Conservation (phyloP, 2,888 invertebrate species). For the Scaptomyza parva region DNA sequence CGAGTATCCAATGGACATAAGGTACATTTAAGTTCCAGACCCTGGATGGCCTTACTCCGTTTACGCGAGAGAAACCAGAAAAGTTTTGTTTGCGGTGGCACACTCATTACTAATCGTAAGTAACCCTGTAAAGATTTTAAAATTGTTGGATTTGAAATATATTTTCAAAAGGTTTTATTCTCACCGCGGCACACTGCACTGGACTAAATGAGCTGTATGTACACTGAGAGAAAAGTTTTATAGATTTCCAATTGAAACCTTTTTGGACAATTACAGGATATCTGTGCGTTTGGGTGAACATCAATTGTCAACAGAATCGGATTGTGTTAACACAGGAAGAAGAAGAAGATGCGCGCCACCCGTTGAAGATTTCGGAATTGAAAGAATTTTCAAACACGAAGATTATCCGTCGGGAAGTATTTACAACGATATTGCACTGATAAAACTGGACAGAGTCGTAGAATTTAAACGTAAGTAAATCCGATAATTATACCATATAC, state of each 20-base stretch:
- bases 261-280: slow-evolving; percentile 31
- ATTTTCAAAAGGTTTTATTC: slow-evolving; percentile 29
- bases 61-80: background rate
- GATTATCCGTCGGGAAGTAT: background rate
- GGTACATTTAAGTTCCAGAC: slow-evolving; percentile 29
- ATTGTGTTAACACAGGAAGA: slow-evolving; percentile 21
- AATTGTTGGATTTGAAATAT: background rate
- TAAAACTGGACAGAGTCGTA: slow-evolving; percentile 27
- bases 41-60: slow-evolving; percentile 37
- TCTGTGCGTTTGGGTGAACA: slow-evolving; percentile 42
- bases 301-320: slow-evolving; percentile 23
- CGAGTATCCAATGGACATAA: slow-evolving; percentile 23
- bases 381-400: slow-evolving; percentile 24
- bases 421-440: slow-evolving; percentile 37
- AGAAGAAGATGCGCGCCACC: slow-evolving; percentile 20
- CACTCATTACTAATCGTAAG: slow-evolving; percentile 42
- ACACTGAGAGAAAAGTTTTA: background rate
- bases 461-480: slow-evolving; percentile 25
- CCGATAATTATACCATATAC: too few relatives aligned
- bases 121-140: background rate
- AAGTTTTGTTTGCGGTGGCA: slow-evolving; percentile 28
- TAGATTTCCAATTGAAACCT: too few relatives aligned
- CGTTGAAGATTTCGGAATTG: slow-evolving; percentile 27
- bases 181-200: slow-evolving; percentile 41
- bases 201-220: slow-evolving; percentile 24